A percentile compares a stretch with the other conserved stretches of the same genome.
Evolutionary conservation across 1,140 invertebrate species (phyloP).

Genomic region (Gryon sp.): DNA sequence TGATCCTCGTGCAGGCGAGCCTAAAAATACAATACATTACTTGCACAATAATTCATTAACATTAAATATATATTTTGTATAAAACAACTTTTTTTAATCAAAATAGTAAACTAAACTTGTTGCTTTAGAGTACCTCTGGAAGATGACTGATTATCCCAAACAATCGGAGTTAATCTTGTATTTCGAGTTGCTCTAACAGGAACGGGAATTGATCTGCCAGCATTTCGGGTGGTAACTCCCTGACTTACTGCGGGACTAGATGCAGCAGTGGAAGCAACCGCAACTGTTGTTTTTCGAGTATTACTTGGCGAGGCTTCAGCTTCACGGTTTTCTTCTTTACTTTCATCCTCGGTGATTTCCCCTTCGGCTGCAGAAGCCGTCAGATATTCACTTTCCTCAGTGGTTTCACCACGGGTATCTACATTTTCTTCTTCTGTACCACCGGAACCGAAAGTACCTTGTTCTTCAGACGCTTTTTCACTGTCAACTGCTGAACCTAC

Average conservation of each 20-base stretch:
- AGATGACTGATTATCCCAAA: slow-evolving; percentile 69
- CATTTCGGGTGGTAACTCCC: slow-evolving; percentile 63
- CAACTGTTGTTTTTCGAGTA: slow-evolving; percentile 63
- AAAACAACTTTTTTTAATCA: too few relatives aligned
- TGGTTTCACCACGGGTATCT: slow-evolving; percentile 69
- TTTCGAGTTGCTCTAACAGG: slow-evolving; percentile 43
- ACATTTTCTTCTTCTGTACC: slow-evolving; percentile 70
- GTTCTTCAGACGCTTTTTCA: slow-evolving; percentile 81
- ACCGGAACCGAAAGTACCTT: slow-evolving; percentile 68
- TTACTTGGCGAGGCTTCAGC: slow-evolving; percentile 81
- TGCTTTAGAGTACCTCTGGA: too few relatives aligned
- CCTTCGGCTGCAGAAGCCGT: too few relatives aligned
- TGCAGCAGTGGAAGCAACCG: slow-evolving; percentile 23
- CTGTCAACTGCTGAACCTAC: slow-evolving; percentile 82
- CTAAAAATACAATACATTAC: slow-evolving; percentile 49
- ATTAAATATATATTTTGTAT: neutral
- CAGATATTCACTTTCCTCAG: too few relatives aligned
- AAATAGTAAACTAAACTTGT: too few relatives aligned
- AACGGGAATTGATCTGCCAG: slow-evolving; percentile 48
- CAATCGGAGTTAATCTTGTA: slow-evolving; percentile 75
- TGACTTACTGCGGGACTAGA: slow-evolving; percentile 43
- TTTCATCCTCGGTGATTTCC: slow-evolving; percentile 52
- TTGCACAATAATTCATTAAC: too few relatives aligned
- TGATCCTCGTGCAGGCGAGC: slow-evolving; percentile 33
- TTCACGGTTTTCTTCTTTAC: slow-evolving; percentile 75